Evolutionary conservation across 2,888 invertebrate species (phyloP), one percentile per base, ranked within the genome.

Genomic region (Euzophera pinguis): DNA sequence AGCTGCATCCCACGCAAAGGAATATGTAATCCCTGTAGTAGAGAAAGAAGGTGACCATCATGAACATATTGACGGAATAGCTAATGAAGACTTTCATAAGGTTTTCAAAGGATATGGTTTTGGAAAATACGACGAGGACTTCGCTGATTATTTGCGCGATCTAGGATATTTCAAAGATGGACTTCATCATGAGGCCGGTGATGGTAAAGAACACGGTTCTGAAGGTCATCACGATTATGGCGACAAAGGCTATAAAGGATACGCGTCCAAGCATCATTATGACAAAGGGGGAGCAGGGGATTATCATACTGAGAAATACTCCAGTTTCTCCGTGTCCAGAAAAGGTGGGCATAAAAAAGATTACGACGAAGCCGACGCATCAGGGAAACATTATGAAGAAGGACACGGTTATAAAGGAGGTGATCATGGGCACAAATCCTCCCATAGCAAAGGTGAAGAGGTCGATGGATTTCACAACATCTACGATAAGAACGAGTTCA

Each of bases 401-500:
- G 91, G 87, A 14, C 78, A 91, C 22, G 90, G 84, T 16, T 83
- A 89, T 54, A 85, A 91, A 61, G 92, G 91, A 10, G 88, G 74
- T n/a, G 90, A 90, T 53, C 91, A 91, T 67, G 90, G 87, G 32
- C 79, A 91, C 58, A 85, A 91, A 57, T 78, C 87, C 41, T 86
- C 78, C 32, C 91, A 92, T 72, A 91, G 88, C 65, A 92, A 93
- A 77, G 93, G 92, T 0, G 91, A 92, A 65, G 92, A 91, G 69
- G 90, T 92, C 60, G 92, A 91, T 56, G 94, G 94, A 63, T 94
- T 90, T 84, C 93, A 93, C 77, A 93, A 93, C 66, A 91, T 93
- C 57, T 93, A 92, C 73, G 92, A 92, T 74, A 93, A 94, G 74
- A 92, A 95, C 71, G 94, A 94, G 78, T 93, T 91, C 86, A 93